phyloP scores from a whole-genome alignment of 30 jellyfish, hydroid and myxozoan genomes.

The Hydra vulgaris region DNA sequence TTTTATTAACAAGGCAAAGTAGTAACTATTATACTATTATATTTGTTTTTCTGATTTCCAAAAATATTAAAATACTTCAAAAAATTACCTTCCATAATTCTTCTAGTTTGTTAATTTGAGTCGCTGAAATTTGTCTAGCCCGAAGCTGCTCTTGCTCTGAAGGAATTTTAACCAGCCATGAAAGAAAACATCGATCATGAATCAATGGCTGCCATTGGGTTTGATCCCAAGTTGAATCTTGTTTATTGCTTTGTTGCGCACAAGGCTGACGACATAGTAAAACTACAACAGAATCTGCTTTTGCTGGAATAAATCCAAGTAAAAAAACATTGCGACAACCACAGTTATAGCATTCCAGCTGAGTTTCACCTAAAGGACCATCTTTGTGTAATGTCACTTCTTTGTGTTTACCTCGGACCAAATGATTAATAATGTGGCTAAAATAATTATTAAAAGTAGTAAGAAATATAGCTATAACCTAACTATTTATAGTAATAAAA shows the following conservation, averaged over 20 bases:
- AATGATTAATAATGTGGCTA: constrained; percentile 92
- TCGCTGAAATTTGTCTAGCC: constrained; percentile 91
- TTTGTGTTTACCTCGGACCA: constrained; percentile 97
- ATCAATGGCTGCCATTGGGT: constrained; percentile 99
- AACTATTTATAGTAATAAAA: too few species aligned
- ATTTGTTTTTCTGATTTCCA: neutral
- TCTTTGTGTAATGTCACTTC: constrained; percentile 97
- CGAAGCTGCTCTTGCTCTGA: constrained; percentile 92
- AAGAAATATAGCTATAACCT: neutral
- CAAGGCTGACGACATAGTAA: constrained; percentile 96
- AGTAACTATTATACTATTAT: too few species aligned
- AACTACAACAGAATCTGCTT: constrained; percentile 97
- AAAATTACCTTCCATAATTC: constrained; percentile 96
- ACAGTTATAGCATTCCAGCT: constrained; percentile 94
- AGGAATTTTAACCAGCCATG: constrained; percentile 97
- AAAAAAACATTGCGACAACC: constrained; percentile 95
- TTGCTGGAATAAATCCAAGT: constrained; percentile 99
- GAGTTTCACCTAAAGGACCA: constrained; percentile 97
- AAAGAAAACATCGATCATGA: constrained; percentile 73
- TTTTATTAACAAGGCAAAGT: too few species aligned
- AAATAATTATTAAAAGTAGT: neutral
- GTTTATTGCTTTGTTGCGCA: constrained; percentile 92
- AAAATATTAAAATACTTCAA: too few species aligned
- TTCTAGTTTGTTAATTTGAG: constrained; percentile 88
- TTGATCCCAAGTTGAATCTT: constrained; percentile 96